A percentile compares a stretch with the other conserved stretches of the same genome.
phyloP scores from a whole-genome alignment of 2,113 vertebrate genomes.

The Leucosticte australis region DNA sequence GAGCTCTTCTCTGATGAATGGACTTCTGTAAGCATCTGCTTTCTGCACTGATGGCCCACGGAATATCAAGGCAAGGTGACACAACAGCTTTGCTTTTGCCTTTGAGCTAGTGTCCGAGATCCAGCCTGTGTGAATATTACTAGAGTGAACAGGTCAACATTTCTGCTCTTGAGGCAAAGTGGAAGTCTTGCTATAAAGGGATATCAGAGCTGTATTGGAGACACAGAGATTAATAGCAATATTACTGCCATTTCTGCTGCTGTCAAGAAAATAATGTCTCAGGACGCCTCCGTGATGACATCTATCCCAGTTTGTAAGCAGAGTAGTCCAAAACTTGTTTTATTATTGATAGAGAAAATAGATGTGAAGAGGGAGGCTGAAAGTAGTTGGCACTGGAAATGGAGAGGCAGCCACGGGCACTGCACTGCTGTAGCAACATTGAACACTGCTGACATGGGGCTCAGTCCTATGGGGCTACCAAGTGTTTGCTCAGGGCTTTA shows the following conservation, averaged over 20 bases:
- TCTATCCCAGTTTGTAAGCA: not conserved
- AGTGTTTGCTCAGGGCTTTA: not conserved
- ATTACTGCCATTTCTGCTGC: not conserved
- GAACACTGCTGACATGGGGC: not conserved
- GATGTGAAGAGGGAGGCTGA: not conserved
- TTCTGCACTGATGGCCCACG: not conserved
- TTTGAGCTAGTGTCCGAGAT: not conserved
- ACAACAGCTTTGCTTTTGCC: not conserved
- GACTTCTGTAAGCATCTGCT: not conserved
- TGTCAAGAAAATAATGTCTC: not conserved
- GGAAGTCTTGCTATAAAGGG: not conserved
- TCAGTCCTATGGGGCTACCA: not conserved
- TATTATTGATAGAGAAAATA: not conserved
- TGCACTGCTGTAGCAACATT: not conserved
- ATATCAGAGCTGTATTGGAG: not conserved
- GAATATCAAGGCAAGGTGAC: not conserved
- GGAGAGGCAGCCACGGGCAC: accelerated
- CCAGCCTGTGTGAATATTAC: not conserved
- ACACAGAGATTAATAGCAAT: not conserved
- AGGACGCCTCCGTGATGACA: not conserved
- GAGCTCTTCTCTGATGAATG: not conserved
- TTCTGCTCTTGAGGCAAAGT: not conserved
- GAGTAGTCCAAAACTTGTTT: not conserved
- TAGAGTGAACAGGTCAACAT: accelerated
- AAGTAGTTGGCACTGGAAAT: not conserved